Evolutionary conservation across 2,888 invertebrate genomes (phyloP).

Genomic region (Lepidonotus clava): DNA sequence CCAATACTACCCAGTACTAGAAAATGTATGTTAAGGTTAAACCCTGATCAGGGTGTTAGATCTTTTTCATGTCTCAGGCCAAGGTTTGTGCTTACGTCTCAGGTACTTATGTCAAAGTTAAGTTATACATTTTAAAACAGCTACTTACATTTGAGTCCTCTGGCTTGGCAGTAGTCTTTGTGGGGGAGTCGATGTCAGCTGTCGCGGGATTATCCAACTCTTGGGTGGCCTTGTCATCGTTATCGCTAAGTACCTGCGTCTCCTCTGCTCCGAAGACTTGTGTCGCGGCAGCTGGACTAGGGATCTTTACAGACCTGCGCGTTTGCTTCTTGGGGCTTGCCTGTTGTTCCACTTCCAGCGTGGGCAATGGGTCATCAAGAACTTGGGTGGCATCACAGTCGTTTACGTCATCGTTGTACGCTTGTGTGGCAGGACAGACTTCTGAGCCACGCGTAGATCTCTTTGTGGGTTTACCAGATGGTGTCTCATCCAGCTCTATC

Average conservation of each 20-base stretch:
- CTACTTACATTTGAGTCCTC: too few relatives aligned
- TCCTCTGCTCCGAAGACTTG: background rate
- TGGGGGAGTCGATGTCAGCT: background rate
- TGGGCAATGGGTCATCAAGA: background rate
- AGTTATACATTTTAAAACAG: too few relatives aligned
- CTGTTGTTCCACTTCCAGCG: background rate
- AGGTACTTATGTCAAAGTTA: too few relatives aligned
- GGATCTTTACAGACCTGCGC: too few relatives aligned
- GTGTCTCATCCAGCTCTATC: background rate
- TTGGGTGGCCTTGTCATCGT: background rate
- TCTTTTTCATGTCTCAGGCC: too few relatives aligned
- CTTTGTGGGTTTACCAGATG: background rate
- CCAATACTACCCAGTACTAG: too few relatives aligned
- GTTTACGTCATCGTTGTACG: background rate
- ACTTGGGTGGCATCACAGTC: background rate
- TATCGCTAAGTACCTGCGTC: background rate
- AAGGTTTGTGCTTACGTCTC: too few relatives aligned
- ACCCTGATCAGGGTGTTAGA: too few relatives aligned
- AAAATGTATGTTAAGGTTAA: too few relatives aligned
- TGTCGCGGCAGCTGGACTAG: background rate
- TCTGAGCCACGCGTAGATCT: background rate
- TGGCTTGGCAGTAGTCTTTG: too few relatives aligned
- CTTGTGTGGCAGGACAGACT: background rate
- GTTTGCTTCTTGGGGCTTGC: background rate
- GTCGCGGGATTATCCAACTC: background rate